A percentile compares a stretch with the other conserved stretches of the same genome.
Conservation (phyloP, 2,113 vertebrate genomes). For the Crotalus helleri region DNA sequence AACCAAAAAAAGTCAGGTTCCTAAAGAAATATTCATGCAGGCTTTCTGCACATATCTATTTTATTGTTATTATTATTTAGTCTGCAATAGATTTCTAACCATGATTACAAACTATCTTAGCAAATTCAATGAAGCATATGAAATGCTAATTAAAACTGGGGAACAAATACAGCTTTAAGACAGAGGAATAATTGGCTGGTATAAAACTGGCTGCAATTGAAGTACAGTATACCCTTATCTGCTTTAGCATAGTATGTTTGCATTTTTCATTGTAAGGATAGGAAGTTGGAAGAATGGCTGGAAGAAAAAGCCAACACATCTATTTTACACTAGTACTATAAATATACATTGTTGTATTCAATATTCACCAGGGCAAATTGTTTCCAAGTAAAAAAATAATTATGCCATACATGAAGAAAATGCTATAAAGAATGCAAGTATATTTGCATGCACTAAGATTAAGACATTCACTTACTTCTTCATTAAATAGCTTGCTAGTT, state of each 20-base stretch:
- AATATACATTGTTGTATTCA: background rate
- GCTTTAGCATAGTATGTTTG: background rate
- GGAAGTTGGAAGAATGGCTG: background rate
- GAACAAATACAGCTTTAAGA: background rate
- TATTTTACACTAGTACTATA: background rate
- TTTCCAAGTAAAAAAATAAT: background rate
- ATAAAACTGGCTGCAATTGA: background rate
- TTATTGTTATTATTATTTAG: background rate
- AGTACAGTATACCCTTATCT: background rate
- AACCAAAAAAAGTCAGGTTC: background rate
- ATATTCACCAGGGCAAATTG: background rate
- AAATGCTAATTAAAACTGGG: background rate
- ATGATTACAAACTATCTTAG: background rate
- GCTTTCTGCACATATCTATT: background rate
- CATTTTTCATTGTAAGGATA: background rate
- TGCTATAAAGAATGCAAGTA: constrained; percentile 24
- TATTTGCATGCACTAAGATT: constrained; percentile 44
- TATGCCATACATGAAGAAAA: background rate
- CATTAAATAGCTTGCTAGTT: constrained; percentile 99
- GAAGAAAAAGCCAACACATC: background rate
- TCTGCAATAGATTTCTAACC: background rate
- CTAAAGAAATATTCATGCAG: background rate
- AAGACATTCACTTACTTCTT: constrained; percentile 87
- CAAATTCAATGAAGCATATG: background rate
- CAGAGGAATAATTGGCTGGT: background rate